Conservation (phyloP, 2,888 invertebrate species). For the Zonitis immaculata region DNA sequence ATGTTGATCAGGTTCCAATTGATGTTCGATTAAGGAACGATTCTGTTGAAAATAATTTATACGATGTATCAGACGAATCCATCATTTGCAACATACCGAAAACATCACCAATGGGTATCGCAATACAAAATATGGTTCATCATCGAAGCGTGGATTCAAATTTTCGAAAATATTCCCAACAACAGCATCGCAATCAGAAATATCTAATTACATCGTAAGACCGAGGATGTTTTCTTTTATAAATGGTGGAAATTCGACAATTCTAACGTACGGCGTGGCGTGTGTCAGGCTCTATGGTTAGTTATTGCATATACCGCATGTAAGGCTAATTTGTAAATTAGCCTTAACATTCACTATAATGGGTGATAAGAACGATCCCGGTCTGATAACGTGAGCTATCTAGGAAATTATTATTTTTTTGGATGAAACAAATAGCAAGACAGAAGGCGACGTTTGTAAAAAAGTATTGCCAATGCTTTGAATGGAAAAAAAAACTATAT, state of each 20-base stretch:
- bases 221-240: constrained; percentile 37
- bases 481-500: constrained; percentile 64
- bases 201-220: constrained; percentile 38
- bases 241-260: constrained; percentile 65
- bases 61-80: constrained; percentile 26
- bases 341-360: constrained; percentile 42
- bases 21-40: constrained; percentile 26
- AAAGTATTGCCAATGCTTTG: constrained; percentile 55
- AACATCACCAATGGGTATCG: constrained; percentile 21
- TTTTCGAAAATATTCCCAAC: constrained; percentile 40
- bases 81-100: constrained; percentile 28
- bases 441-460: constrained; percentile 40
- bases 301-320: no score
- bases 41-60: constrained; percentile 21
- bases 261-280: constrained; percentile 86
- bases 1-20: constrained; percentile 20
- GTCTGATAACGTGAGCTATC: constrained; percentile 59
- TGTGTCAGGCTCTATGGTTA: constrained; percentile 89
- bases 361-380: constrained; percentile 57
- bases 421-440: constrained; percentile 38
- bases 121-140: constrained; percentile 23
- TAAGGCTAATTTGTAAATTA: no score
- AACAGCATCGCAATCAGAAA: constrained; percentile 29
- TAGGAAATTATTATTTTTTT: constrained; percentile 50
- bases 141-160: constrained; percentile 27